Evolutionary conservation across 2,888 invertebrate genomes (phyloP).

Genomic region (Notodonta ziczac): DNA sequence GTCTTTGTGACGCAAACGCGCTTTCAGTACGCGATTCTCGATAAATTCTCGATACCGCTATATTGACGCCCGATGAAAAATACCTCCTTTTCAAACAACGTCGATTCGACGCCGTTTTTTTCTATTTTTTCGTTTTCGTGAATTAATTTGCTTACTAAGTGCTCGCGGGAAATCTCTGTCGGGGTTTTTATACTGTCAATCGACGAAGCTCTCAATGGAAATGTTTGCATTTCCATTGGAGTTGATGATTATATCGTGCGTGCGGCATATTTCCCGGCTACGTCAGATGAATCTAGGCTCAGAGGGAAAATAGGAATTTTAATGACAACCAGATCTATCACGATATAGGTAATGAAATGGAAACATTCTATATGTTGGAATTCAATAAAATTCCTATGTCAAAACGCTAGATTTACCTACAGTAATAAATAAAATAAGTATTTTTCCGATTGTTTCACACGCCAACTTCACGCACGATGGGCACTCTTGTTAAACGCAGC

Average conservation of each 20-base stretch:
- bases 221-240: slow-evolving; percentile 57
- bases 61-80: slow-evolving; percentile 62
- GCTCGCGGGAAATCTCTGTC: slow-evolving; percentile 57
- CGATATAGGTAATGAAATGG: too few relatives aligned
- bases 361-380: neutral
- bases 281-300: neutral
- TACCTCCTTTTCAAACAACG: slow-evolving; percentile 59
- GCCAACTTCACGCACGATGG: slow-evolving; percentile 9
- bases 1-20: slow-evolving; percentile 64
- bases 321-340: neutral
- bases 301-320: neutral
- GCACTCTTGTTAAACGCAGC: slow-evolving; percentile 7
- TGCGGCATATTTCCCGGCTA: slow-evolving; percentile 9
- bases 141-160: slow-evolving; percentile 75
- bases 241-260: slow-evolving; percentile 48
- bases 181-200: slow-evolving; percentile 59
- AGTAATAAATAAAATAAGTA: neutral
- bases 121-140: slow-evolving; percentile 52
- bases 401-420: slow-evolving; percentile 6
- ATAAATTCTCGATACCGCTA: slow-evolving; percentile 48
- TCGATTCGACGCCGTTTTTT: slow-evolving; percentile 54
- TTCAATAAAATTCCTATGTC: neutral
- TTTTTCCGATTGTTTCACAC: slow-evolving; percentile 11
- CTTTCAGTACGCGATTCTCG: slow-evolving; percentile 46
- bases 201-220: slow-evolving; percentile 54